Evolutionary conservation across 2,113 vertebrate species (phyloP), one percentile per base, ranked within the genome.

Genomic region (Phaetusa simplex): DNA sequence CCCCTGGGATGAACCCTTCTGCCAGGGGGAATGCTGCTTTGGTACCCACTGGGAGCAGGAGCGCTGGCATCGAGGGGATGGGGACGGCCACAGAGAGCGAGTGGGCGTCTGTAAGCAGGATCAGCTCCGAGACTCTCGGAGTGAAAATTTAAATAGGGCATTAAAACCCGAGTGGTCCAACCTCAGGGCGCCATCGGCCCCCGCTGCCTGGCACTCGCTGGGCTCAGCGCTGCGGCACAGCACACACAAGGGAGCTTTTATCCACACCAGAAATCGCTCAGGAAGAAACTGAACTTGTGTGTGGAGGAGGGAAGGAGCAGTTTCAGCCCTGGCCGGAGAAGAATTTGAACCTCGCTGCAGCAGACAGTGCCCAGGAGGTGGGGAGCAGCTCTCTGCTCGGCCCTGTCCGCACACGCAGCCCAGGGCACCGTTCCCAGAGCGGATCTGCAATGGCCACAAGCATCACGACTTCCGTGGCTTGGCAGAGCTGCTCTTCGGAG

Each of bases 61-160:
- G n/a, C 0, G 0, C 59, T 26, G 58, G 16, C 40, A 26, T 29
- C 9, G 4, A 6, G 20, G 59, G 36, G 23, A n/a, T 14, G 30
- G 12, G 47, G 56, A 18, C 6, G 2, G 58, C 36, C 64, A n/a
- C 19, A 67, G 45, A 47, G 20, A 45, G 32, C 0, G 1, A 43
- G 38, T 12, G n/a, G 50, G 72, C 3, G 0, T 20, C 21, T 9
- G 24, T 14, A 8, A 72, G n/a, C 24, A 53, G 52, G 32, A 79
- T 34, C 56, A 38, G 50, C 66, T 52, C 26, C 0, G 6, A 43
- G 56, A 24, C 18, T 73, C 58, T 13, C 1, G 0, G 52, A 40
- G 50, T 0, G 1, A 42, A 66, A 86, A 84, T 49, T 89, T 53
- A 65, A 77, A 52, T 2, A 26, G 40, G 8, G 12, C 8, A 1